Percentiles rank a stretch among this genome's conserved stretches.
These are phyloP conservation scores for Barypeithes pellucidus DNA, from an alignment of 2,888 invertebrate species.

Conservation along the genomic window DNA sequence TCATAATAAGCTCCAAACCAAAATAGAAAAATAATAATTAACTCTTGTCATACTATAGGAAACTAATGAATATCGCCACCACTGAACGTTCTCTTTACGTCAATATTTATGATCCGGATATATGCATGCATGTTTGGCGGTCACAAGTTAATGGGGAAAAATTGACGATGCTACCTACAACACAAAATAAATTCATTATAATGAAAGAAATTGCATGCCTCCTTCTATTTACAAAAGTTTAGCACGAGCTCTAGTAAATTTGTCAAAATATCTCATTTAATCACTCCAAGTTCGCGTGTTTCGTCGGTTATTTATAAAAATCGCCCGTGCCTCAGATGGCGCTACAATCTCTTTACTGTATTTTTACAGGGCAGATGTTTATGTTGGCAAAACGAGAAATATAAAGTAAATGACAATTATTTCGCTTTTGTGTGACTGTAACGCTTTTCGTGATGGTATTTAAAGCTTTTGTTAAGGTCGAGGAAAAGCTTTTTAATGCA, in stretches of 20 bases:
- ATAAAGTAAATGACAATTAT: slow-evolving; percentile 42
- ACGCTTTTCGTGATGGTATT: slow-evolving; percentile 38
- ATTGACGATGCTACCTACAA: slow-evolving; percentile 55
- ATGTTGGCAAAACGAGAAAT: slow-evolving; percentile 38
- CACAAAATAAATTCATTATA: slow-evolving; percentile 57
- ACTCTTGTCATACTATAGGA: too few species aligned
- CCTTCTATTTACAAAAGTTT: slow-evolving; percentile 58
- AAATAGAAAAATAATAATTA: too few species aligned
- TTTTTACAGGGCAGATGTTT: slow-evolving; percentile 43
- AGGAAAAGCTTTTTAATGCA: slow-evolving; percentile 4
- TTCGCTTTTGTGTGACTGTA: slow-evolving; percentile 42
- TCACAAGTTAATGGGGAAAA: slow-evolving; percentile 59
- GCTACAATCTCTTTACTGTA: slow-evolving; percentile 29
- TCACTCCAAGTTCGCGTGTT: slow-evolving; percentile 56
- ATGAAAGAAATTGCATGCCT: slow-evolving; percentile 56
- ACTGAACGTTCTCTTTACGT: slow-evolving; percentile 34
- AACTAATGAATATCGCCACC: slow-evolving; percentile 12
- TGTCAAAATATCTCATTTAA: slow-evolving; percentile 62
- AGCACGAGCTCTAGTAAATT: slow-evolving; percentile 62
- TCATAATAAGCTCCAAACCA: too few species aligned
- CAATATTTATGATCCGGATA: slow-evolving; percentile 52
- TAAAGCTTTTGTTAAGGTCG: slow-evolving; percentile 9
- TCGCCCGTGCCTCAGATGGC: slow-evolving; percentile 38
- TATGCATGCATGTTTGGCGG: slow-evolving; percentile 61
- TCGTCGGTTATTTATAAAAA: slow-evolving; percentile 46